These are phyloP conservation scores for Dichetophora obliterata DNA, from an alignment of 2,888 invertebrate genomes.

Conservation along the genomic window DNA sequence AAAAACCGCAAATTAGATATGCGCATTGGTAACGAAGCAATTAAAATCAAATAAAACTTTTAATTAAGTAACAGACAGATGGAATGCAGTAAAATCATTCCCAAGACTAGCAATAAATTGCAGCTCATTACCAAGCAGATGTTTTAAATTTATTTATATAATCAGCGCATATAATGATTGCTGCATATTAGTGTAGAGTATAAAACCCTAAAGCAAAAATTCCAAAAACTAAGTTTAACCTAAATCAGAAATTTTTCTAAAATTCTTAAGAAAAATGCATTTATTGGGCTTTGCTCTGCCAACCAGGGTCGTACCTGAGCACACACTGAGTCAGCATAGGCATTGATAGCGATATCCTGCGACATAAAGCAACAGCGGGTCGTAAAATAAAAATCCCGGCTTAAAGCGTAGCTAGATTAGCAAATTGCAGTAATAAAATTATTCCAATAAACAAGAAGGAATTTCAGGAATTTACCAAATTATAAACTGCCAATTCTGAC, in stretches of 20 bases:
- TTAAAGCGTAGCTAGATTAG: conserved; percentile 41
- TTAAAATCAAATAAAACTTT: conserved; percentile 44
- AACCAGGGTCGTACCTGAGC: neutral
- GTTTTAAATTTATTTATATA: neutral
- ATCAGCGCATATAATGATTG: no score
- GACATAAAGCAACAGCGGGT: conserved; percentile 33
- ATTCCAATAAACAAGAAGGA: conserved; percentile 12
- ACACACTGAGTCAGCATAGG: neutral
- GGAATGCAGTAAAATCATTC: neutral
- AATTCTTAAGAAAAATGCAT: conserved; percentile 37
- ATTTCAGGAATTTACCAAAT: conserved; percentile 27
- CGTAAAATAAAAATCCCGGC: conserved; percentile 23
- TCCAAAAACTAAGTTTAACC: neutral
- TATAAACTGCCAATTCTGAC: neutral
- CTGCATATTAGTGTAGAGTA: no score
- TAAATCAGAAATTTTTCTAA: conserved; percentile 4
- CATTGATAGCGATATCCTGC: neutral
- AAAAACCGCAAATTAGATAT: neutral
- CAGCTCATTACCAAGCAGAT: neutral
- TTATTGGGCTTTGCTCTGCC: conserved; percentile 18
- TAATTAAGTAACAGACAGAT: neutral
- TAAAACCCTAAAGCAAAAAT: neutral
- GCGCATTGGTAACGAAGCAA: conserved; percentile 40
- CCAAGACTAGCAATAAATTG: neutral
- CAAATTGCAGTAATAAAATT: conserved; percentile 47